Evolutionary conservation across 2,113 vertebrate species (phyloP).

Genomic region (Protomyctophum bolini): DNA sequence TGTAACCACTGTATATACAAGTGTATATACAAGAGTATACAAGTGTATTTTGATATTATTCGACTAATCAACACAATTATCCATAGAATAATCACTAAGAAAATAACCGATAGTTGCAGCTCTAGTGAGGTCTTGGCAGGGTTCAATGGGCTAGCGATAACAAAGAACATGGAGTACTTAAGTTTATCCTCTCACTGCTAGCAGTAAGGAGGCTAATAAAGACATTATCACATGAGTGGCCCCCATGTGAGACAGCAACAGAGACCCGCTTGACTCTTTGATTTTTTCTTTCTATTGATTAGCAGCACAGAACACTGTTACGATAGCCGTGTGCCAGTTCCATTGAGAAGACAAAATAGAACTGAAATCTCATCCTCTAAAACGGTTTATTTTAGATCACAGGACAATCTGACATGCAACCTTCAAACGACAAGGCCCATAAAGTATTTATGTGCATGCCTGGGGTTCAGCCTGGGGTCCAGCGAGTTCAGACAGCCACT

Average conservation of each 20-base stretch:
- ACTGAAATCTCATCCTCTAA: slow-evolving; percentile 62
- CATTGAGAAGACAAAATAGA: slow-evolving; percentile 43
- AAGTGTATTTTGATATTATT: too few species aligned
- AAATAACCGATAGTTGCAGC: too few species aligned
- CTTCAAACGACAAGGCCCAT: slow-evolving; percentile 79
- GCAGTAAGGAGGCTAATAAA: slow-evolving; percentile 49
- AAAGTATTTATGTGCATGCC: slow-evolving; percentile 76
- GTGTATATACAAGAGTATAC: too few species aligned
- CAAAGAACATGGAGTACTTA: too few species aligned
- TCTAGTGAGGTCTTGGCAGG: too few species aligned
- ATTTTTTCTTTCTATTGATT: slow-evolving; percentile 37
- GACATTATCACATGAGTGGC: slow-evolving; percentile 30
- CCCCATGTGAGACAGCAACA: slow-evolving; percentile 41
- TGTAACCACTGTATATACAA: too few species aligned
- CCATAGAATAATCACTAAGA: too few species aligned
- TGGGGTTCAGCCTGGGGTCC: slow-evolving; percentile 74
- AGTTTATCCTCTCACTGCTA: background rate
- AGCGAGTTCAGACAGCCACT: slow-evolving; percentile 75
- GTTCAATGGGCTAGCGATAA: too few species aligned
- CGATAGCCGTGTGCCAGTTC: slow-evolving; percentile 37
- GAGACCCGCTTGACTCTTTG: slow-evolving; percentile 30
- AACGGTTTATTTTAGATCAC: slow-evolving; percentile 67
- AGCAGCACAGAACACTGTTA: slow-evolving; percentile 26
- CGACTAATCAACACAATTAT: too few species aligned
- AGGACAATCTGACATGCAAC: slow-evolving; percentile 76